Conservation (phyloP, 2,113 vertebrate species). For the Heterochromis multidens region DNA sequence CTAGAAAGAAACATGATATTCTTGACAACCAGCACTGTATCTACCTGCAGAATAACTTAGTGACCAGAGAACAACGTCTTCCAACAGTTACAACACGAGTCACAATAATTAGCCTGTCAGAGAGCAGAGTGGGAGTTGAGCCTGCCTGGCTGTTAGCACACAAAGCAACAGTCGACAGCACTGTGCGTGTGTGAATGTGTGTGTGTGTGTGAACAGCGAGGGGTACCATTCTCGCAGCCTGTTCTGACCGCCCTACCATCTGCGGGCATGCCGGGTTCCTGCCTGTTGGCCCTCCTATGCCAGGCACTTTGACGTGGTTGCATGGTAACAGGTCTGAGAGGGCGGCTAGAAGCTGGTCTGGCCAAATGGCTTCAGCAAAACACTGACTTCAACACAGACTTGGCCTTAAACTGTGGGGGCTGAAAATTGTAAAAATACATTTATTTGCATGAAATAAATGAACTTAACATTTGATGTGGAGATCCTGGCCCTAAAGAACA, state of each 20-base stretch:
- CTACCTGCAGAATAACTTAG: slow-evolving; percentile 1
- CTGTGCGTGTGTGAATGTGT: neutral
- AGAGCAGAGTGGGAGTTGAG: slow-evolving; percentile 39
- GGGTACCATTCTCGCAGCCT: slow-evolving; percentile 51
- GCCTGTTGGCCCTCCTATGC: slow-evolving; percentile 60
- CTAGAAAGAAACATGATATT: neutral
- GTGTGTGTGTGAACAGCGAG: slow-evolving; percentile 36
- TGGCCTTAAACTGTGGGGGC: neutral
- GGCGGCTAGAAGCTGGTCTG: slow-evolving; percentile 26
- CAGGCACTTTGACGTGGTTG: slow-evolving; percentile 66
- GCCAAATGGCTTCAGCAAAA: slow-evolving; percentile 47
- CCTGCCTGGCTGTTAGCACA: slow-evolving; percentile 47
- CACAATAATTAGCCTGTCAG: slow-evolving; percentile 48
- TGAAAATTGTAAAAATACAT: neutral
- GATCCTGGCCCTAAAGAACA: neutral
- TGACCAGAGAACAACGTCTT: neutral
- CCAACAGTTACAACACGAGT: neutral
- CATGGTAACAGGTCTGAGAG: slow-evolving; percentile 67
- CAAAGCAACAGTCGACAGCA: slow-evolving; percentile 47
- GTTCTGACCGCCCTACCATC: slow-evolving; percentile 69
- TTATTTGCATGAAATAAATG: neutral
- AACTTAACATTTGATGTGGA: neutral
- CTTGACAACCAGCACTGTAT: neutral
- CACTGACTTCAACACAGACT: neutral
- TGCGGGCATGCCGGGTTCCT: slow-evolving; percentile 65